Conservation (phyloP, 2,888 invertebrate species). For the Andrena minutula region DNA sequence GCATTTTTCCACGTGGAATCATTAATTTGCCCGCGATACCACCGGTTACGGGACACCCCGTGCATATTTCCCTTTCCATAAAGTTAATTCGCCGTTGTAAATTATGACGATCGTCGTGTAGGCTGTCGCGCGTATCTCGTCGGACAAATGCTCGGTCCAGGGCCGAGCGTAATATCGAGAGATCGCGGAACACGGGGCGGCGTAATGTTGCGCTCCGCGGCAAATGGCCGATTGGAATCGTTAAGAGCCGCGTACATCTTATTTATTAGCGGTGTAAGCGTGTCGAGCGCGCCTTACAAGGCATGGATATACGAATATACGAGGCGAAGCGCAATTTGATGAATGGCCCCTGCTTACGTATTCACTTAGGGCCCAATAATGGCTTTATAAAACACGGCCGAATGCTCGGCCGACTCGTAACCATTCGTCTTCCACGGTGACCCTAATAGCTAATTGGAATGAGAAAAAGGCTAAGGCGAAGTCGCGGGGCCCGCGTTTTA, state of each 20-base stretch:
- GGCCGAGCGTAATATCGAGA: conserved; percentile 48
- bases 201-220: conserved; percentile 63
- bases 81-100: conserved; percentile 58
- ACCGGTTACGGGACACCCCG: not conserved
- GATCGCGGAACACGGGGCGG: conserved; percentile 60
- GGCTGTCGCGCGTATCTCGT: conserved; percentile 26
- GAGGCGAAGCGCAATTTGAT: conserved; percentile 73
- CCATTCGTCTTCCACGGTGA: conserved; percentile 73
- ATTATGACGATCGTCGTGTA: conserved; percentile 38
- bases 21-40: conserved; percentile 3
- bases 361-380: conserved; percentile 80
- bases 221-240: conserved; percentile 67
- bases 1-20: conserved; percentile 2
- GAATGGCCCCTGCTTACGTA: conserved; percentile 79
- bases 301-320: conserved; percentile 47
- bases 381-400: conserved; percentile 79
- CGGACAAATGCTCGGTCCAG: conserved; percentile 54
- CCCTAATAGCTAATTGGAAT: conserved; percentile 64
- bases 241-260: conserved; percentile 69
- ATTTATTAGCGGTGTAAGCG: conserved; percentile 73
- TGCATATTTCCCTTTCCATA: conserved; percentile 33
- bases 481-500: conserved; percentile 24
- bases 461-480: conserved; percentile 17
- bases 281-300: conserved; percentile 65
- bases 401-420: conserved; percentile 74